Percentiles rank a stretch among this genome's conserved stretches.
Evolutionary conservation across 2,113 vertebrate genomes (phyloP).

Genomic region (Scortum barcoo): DNA sequence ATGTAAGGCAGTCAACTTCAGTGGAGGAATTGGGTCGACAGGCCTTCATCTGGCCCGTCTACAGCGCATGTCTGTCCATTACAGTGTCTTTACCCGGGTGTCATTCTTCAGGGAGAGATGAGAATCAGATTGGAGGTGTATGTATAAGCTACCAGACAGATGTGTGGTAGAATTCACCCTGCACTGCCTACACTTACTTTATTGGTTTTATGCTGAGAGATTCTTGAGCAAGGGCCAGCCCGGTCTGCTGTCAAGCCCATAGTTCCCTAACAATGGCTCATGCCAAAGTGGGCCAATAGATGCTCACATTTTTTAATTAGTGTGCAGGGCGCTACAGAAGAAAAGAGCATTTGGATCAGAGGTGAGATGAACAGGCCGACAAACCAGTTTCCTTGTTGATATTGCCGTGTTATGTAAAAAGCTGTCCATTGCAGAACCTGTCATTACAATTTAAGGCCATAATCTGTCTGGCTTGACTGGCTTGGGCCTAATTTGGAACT

Average conservation of each 20-base stretch:
- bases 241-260: constrained; percentile 25
- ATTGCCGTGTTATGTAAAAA: constrained; percentile 35
- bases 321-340: constrained; percentile 7
- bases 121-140: constrained; percentile 9
- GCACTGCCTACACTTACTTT: constrained; percentile 9
- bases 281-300: constrained; percentile 27
- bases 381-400: constrained; percentile 5
- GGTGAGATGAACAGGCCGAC: constrained; percentile 26
- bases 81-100: constrained; percentile 2
- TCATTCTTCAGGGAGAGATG: not conserved
- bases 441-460: constrained; percentile 29
- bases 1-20: constrained; percentile 40
- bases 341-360: constrained; percentile 30
- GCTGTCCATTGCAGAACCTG: constrained; percentile 33
- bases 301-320: constrained; percentile 46
- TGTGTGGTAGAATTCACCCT: constrained; percentile 13
- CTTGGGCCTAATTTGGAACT: constrained; percentile 38
- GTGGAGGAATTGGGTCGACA: constrained; percentile 32
- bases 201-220: constrained; percentile 50
- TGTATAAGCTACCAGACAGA: constrained; percentile 33
- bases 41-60: not conserved
- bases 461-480: constrained; percentile 55
- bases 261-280: constrained; percentile 29
- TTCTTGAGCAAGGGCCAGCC: constrained; percentile 36
- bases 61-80: constrained; percentile 33